phyloP scores from a whole-genome alignment of 2,113 vertebrate species.

The Phylloscopus trochilus region DNA sequence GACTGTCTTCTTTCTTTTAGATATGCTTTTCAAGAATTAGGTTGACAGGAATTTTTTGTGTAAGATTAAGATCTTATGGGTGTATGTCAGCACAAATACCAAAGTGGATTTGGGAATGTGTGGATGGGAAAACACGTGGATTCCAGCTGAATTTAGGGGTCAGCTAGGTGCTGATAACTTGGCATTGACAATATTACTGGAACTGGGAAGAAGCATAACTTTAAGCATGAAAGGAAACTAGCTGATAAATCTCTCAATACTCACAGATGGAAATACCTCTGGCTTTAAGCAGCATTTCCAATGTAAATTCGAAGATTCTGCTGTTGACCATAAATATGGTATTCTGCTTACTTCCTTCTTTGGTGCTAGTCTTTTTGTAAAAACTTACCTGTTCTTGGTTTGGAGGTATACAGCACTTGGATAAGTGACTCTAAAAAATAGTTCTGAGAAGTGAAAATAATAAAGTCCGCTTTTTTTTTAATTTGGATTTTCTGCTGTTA shows the following conservation, averaged over 20 bases:
- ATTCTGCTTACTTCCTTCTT: neutral
- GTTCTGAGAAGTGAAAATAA: neutral
- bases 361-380: neutral
- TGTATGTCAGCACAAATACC: neutral
- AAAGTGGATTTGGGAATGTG: neutral
- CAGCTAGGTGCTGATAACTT: neutral
- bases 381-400: neutral
- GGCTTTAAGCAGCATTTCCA: neutral
- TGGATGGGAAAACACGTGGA: neutral
- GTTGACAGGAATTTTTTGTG: neutral
- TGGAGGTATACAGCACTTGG: neutral
- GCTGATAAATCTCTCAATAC: neutral
- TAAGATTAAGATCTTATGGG: neutral
- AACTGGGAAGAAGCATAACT: neutral
- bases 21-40: neutral
- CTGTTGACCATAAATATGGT: neutral
- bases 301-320: neutral
- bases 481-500: neutral
- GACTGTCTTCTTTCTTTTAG: neutral
- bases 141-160: neutral
- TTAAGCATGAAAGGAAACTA: neutral
- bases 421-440: neutral
- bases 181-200: neutral
- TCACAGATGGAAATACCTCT: neutral
- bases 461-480: neutral